Percentiles rank a stretch among this genome's conserved stretches.
These are phyloP conservation scores for Toxotes chatareus DNA, from an alignment of 2,113 vertebrate genomes.

Conservation along the genomic window DNA sequence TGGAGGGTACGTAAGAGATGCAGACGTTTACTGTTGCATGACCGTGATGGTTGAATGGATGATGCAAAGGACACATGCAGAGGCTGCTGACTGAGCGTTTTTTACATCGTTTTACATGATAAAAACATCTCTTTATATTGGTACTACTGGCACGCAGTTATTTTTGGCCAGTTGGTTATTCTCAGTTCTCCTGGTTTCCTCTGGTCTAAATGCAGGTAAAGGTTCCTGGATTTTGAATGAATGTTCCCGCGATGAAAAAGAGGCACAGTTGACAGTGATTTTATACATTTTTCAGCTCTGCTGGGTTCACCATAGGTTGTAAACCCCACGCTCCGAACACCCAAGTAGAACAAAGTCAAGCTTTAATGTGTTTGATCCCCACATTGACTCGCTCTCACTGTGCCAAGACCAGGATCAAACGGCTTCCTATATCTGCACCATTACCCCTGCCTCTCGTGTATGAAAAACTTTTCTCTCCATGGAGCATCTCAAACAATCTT, in stretches of 20 bases:
- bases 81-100: no score
- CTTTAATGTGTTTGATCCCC: conserved; percentile 8
- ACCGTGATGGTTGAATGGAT: neutral
- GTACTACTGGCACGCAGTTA: no score
- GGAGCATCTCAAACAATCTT: neutral
- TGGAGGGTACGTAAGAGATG: neutral
- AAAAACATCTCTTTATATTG: no score
- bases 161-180: no score
- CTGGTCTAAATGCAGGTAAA: neutral
- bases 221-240: neutral
- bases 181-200: neutral
- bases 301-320: neutral
- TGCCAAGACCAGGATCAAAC: conserved; percentile 25
- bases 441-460: conserved; percentile 6
- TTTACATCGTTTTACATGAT: no score
- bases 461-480: conserved; percentile 30
- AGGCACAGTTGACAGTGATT: neutral
- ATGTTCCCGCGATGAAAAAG: neutral
- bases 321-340: neutral
- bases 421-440: conserved; percentile 10
- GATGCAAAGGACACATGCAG: no score
- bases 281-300: neutral
- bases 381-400: conserved; percentile 5
- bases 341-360: neutral
- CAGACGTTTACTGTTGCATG: neutral